phyloP scores from a whole-genome alignment of 2,888 invertebrate species.

The Coelopa pilipes region DNA sequence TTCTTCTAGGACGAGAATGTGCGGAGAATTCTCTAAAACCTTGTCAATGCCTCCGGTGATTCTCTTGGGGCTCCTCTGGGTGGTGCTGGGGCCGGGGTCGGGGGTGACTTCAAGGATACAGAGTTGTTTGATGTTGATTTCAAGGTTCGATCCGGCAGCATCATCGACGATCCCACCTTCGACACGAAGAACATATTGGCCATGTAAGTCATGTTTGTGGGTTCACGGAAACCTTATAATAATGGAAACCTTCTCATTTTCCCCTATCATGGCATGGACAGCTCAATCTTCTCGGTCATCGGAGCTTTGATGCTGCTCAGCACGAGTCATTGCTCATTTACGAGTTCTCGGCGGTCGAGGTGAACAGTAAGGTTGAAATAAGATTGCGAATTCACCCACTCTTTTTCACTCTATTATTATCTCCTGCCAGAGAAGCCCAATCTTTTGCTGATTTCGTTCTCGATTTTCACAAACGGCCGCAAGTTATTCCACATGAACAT shows the following conservation, averaged over 20 bases:
- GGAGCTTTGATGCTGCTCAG: background rate
- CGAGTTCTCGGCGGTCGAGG: background rate
- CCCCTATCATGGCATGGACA: background rate
- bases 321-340: no score
- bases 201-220: background rate
- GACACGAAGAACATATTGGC: background rate
- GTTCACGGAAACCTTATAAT: background rate
- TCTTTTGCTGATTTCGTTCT: conserved; percentile 30
- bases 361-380: background rate
- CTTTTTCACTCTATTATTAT: no score
- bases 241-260: background rate
- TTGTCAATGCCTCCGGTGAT: no score
- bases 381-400: background rate
- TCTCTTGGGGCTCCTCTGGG: background rate
- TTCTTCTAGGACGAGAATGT: conserved; percentile 33
- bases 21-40: background rate
- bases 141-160: background rate
- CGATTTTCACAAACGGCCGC: conserved; percentile 34
- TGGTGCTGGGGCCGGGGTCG: background rate
- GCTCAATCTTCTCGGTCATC: background rate
- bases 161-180: background rate
- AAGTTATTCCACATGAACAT: conserved; percentile 34
- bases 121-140: background rate
- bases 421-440: background rate
- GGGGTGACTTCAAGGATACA: background rate